Conservation (phyloP, 2,888 invertebrate species). For the Cataglyphis rosenhaueri region DNA sequence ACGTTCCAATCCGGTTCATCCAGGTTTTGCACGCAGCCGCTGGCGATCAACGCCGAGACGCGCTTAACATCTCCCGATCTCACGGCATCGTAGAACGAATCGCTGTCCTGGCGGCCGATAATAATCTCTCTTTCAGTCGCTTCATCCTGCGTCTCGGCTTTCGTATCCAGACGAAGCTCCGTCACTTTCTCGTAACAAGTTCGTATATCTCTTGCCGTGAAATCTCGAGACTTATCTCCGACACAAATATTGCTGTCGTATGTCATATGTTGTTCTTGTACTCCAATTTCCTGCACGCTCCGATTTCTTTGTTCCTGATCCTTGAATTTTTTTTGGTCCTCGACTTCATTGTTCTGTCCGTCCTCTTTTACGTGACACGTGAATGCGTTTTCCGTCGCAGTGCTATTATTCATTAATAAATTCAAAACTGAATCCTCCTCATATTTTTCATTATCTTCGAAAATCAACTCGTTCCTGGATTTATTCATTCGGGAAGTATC, state of each 20-base stretch:
- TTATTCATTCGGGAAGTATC: neutral
- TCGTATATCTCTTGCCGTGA: neutral
- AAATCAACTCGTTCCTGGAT: neutral
- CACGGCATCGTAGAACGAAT: conserved; percentile 78
- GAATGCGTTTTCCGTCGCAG: neutral
- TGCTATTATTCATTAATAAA: neutral
- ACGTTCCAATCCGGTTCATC: conserved; percentile 84
- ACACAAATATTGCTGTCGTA: no score
- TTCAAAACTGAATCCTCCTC: neutral
- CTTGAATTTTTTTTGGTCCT: neutral
- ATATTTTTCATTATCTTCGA: neutral
- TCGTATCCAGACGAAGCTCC: neutral
- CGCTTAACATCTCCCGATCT: conserved; percentile 76
- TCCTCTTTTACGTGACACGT: neutral
- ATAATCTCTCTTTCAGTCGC: conserved; percentile 7
- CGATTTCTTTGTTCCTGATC: neutral
- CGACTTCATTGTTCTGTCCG: neutral
- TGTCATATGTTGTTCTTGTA: neutral
- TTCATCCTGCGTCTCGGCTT: neutral
- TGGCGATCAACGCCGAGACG: conserved; percentile 74
- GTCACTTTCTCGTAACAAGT: neutral
- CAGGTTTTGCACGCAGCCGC: conserved; percentile 76
- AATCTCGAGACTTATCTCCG: neutral
- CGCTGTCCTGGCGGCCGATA: conserved; percentile 51
- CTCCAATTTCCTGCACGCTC: neutral